These are phyloP conservation scores for Enteromius mattozi DNA, from an alignment of 2,797 vertebrate genomes.

Conservation along the genomic window DNA sequence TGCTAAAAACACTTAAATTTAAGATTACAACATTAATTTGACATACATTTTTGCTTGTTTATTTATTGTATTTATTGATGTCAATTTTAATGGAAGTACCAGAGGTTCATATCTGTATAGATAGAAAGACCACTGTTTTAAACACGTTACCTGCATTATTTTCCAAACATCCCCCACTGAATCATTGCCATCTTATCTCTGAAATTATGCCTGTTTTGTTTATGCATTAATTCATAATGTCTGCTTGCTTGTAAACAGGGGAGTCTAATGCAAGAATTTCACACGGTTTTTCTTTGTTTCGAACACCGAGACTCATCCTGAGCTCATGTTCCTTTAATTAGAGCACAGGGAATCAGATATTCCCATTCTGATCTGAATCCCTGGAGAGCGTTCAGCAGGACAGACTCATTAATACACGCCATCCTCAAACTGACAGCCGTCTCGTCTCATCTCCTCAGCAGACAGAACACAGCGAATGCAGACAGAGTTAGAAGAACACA, in stretches of 20 bases:
- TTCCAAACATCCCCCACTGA: neutral
- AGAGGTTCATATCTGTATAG: neutral
- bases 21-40: neutral
- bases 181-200: neutral
- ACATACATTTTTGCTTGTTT: neutral
- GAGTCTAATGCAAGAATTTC: constrained; percentile 12
- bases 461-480: constrained; percentile 27
- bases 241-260: neutral
- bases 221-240: neutral
- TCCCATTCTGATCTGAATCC: constrained; percentile 45
- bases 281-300: constrained; percentile 3
- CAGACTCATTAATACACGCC: constrained; percentile 46
- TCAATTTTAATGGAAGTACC: neutral
- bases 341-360: constrained; percentile 62
- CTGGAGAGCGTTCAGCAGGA: constrained; percentile 29
- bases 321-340: constrained; percentile 66
- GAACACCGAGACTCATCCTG: neutral
- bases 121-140: neutral
- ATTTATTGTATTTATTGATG: neutral
- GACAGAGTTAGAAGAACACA: constrained; percentile 31
- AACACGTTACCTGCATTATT: constrained; percentile 14
- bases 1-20: neutral
- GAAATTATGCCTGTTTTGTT: neutral
- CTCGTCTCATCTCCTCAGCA: constrained; percentile 32
- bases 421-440: constrained; percentile 40